Evolutionary conservation across 2,113 vertebrate species (phyloP).

Genomic region (Myotis yumanensis): DNA sequence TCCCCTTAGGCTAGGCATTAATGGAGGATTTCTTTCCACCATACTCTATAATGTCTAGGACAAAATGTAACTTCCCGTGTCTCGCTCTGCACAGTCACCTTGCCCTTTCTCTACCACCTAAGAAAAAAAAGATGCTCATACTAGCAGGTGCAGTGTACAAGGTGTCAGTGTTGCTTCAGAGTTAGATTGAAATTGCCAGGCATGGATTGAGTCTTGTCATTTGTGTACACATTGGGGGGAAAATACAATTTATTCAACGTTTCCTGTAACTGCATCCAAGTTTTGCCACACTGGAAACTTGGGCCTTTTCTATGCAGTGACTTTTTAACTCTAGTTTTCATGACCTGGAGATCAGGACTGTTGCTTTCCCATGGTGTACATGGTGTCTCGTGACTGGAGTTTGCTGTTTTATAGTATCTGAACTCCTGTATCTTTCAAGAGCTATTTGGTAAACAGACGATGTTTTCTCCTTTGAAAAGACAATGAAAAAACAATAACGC

Average conservation of each 20-base stretch:
- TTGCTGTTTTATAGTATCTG: conserved; percentile 92
- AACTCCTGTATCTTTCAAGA: conserved; percentile 93
- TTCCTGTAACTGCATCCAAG: conserved; percentile 88
- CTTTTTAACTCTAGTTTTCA: conserved; percentile 90
- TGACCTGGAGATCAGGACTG: conserved; percentile 89
- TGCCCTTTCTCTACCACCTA: conserved; percentile 70
- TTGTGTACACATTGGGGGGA: conserved; percentile 86
- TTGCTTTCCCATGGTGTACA: conserved; percentile 91
- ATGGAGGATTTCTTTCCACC: conserved; percentile 73
- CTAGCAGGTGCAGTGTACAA: conserved; percentile 84
- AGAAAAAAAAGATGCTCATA: conserved; percentile 77
- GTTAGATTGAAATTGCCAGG: conserved; percentile 86
- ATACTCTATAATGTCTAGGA: conserved; percentile 78
- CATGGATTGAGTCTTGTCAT: conserved; percentile 87
- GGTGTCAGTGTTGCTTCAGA: conserved; percentile 88
- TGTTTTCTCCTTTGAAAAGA: conserved; percentile 93
- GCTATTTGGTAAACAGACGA: conserved; percentile 93
- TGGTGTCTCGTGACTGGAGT: conserved; percentile 91
- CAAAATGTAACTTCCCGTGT: conserved; percentile 76
- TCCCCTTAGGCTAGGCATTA: conserved; percentile 83
- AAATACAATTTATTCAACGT: conserved; percentile 86
- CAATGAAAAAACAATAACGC: conserved; percentile 88
- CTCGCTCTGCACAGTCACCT: conserved; percentile 80
- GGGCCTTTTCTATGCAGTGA: conserved; percentile 89
- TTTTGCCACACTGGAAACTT: conserved; percentile 88